Evolutionary conservation across 1,140 invertebrate genomes (phyloP).

Genomic region (Teleogryllus occipitalis): DNA sequence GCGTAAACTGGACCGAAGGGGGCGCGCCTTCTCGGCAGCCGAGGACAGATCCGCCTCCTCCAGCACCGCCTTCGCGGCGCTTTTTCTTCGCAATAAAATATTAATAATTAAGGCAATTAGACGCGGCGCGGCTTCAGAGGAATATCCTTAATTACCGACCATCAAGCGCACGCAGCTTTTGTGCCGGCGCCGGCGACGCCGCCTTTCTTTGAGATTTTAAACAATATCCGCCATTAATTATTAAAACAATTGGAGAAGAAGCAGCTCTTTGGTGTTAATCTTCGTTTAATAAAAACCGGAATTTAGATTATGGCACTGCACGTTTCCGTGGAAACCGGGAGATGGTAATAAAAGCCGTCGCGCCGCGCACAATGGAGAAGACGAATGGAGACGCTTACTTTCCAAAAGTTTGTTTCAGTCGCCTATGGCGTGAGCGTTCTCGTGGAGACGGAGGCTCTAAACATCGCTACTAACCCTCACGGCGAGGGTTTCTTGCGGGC

Average conservation of each 20-base stretch:
- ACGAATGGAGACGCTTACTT: too few relatives aligned
- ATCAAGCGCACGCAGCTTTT: not conserved
- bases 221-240: not conserved
- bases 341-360: too few relatives aligned
- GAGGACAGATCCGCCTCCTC: too few relatives aligned
- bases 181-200: not conserved
- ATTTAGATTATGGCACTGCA: not conserved
- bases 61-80: too few relatives aligned
- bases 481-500: too few relatives aligned
- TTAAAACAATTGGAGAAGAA: not conserved
- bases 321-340: not conserved
- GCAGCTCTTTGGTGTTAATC: not conserved
- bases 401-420: too few relatives aligned
- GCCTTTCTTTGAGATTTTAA: not conserved
- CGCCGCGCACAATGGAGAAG: too few relatives aligned
- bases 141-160: not conserved
- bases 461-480: too few relatives aligned
- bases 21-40: too few relatives aligned
- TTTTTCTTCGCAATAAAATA: not conserved
- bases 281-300: not conserved
- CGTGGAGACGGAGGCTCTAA: too few relatives aligned
- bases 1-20: too few relatives aligned
- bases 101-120: slow-evolving; percentile 1
- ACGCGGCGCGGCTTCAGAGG: not conserved
- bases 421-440: too few relatives aligned